A percentile compares a stretch with the other conserved stretches of the same genome.
Conservation (phyloP, 2,888 invertebrate species). For the Monoplex corrugatus region DNA sequence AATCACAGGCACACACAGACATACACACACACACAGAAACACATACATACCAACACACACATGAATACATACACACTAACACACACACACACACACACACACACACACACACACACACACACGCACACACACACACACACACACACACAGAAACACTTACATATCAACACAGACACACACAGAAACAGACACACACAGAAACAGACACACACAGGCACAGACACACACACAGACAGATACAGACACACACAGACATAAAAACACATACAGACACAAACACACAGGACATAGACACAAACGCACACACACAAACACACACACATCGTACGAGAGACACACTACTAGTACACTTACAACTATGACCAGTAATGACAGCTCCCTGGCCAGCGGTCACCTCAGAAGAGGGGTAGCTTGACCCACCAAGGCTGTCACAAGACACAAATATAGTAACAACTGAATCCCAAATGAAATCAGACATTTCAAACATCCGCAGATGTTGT, state of each 20-base stretch:
- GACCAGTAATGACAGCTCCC: not conserved
- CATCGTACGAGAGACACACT: not conserved
- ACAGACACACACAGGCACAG: not conserved
- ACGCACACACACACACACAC: conserved; percentile 23
- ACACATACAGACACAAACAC: not conserved
- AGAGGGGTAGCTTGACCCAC: not conserved
- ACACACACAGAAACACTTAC: not conserved
- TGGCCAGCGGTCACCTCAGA: not conserved
- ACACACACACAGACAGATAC: not conserved
- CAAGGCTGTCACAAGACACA: not conserved
- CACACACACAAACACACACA: no score
- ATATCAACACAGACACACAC: not conserved
- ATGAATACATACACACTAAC: not conserved
- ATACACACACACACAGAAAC: not conserved
- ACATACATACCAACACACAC: not conserved
- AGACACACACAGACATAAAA: not conserved
- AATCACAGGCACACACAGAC: not conserved
- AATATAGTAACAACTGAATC: not conserved
- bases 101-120: conserved; percentile 24
- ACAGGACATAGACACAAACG: not conserved
- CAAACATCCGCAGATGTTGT: no score
- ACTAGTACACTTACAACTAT: not conserved
- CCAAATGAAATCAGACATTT: no score
- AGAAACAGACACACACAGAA: not conserved
- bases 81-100: conserved; percentile 4